Evolutionary conservation across 1,140 invertebrate species (phyloP).

Genomic region (Brachionus sp.): DNA sequence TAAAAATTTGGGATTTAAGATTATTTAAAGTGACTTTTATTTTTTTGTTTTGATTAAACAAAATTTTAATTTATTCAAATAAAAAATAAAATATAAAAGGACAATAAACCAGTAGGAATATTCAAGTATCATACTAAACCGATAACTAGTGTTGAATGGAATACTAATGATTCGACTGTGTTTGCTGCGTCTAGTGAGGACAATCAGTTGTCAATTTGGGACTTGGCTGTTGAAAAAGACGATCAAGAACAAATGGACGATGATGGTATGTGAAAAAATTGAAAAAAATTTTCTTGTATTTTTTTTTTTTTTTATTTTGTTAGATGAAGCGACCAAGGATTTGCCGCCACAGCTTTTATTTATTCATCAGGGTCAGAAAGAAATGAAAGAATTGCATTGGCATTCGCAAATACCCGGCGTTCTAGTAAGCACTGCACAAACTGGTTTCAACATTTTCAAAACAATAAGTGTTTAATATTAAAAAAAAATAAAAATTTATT

Average conservation of each 20-base stretch:
- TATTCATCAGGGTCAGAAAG: constrained; percentile 94
- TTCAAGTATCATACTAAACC: constrained; percentile 89
- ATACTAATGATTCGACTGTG: constrained; percentile 82
- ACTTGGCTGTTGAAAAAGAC: constrained; percentile 81
- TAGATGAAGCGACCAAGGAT: constrained; percentile 58
- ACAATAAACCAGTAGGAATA: constrained; percentile 72
- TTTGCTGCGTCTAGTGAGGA: constrained; percentile 89
- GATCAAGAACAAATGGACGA: constrained; percentile 46
- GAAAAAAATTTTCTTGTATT: constrained; percentile 46
- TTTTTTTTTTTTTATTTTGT: constrained; percentile 49
- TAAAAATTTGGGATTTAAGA: constrained; percentile 92
- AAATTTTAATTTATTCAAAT: neutral
- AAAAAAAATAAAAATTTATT: neutral
- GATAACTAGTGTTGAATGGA: constrained; percentile 94
- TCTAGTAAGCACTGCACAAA: constrained; percentile 85
- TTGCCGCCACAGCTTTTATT: constrained; percentile 92
- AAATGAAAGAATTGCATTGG: constrained; percentile 98
- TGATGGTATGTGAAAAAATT: constrained; percentile 50
- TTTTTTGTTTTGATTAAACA: neutral
- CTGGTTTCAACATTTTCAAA: constrained; percentile 93
- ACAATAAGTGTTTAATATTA: constrained; percentile 85
- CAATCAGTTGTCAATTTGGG: constrained; percentile 94
- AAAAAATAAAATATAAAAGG: constrained; percentile 54
- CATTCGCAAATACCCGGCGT: constrained; percentile 88
- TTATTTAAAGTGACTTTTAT: constrained; percentile 67